Evolutionary conservation across 1,140 invertebrate species (phyloP).

Genomic region (Drosophila obscura): DNA sequence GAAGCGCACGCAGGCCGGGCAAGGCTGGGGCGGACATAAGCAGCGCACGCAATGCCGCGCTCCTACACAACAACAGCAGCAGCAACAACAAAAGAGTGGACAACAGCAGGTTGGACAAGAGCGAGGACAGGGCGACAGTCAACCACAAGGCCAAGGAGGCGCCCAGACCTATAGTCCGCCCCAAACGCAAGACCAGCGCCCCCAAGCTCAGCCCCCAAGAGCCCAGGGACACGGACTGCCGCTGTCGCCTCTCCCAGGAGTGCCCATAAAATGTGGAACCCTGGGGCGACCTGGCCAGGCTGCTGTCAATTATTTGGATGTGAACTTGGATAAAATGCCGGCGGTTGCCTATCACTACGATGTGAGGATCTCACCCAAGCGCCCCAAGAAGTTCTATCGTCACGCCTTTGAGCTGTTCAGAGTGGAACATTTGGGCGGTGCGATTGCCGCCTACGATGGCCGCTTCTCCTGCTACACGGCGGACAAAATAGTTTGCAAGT

Average conservation of each 20-base stretch:
- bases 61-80: constrained; percentile 4
- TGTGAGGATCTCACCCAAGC: constrained; percentile 84
- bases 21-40: constrained; percentile 24
- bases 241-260: constrained; percentile 2
- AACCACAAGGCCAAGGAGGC: not conserved
- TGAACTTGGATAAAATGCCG: constrained; percentile 84
- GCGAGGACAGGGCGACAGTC: not conserved
- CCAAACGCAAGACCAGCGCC: no score
- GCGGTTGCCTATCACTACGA: constrained; percentile 85
- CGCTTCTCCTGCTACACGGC: constrained; percentile 84
- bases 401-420: constrained; percentile 67
- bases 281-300: constrained; percentile 84
- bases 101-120: not conserved
- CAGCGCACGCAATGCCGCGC: not conserved
- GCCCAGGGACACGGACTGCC: constrained; percentile 5
- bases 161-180: constrained; percentile 5
- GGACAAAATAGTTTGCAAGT: constrained; percentile 26
- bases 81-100: not conserved
- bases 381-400: constrained; percentile 84
- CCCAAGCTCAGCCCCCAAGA: not conserved
- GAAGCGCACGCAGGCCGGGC: not conserved
- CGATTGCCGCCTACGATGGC: constrained; percentile 89
- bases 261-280: constrained; percentile 78
- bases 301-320: constrained; percentile 86
- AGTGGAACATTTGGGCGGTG: constrained; percentile 56